phyloP scores from a whole-genome alignment of 2,888 invertebrate genomes.

The Abrostola triplasia region DNA sequence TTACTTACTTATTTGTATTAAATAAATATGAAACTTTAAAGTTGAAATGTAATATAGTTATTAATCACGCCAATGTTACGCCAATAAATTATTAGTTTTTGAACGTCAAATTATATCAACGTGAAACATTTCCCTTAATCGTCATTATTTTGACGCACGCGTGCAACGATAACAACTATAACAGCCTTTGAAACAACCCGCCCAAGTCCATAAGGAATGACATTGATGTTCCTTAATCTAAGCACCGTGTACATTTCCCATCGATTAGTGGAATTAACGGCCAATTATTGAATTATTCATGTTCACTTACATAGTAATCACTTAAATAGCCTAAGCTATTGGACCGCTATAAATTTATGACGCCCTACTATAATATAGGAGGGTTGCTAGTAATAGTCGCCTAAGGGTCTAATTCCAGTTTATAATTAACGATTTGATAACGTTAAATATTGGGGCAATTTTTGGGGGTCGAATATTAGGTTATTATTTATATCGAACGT shows the following conservation, averaged over 20 bases:
- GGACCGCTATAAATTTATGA: constrained; percentile 61
- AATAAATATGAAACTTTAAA: too few species aligned
- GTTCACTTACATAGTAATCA: constrained; percentile 54
- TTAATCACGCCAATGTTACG: too few species aligned
- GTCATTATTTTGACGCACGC: too few species aligned
- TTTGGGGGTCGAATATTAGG: too few species aligned
- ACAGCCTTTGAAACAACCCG: too few species aligned
- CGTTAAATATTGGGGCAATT: neutral
- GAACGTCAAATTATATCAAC: too few species aligned
- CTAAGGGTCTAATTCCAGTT: constrained; percentile 48
- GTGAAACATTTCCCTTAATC: too few species aligned
- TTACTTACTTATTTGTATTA: too few species aligned
- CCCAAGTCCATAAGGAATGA: constrained; percentile 2
- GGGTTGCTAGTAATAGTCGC: constrained; percentile 43
- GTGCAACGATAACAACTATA: too few species aligned
- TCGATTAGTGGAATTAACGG: constrained; percentile 53
- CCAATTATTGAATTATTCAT: constrained; percentile 64
- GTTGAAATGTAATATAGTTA: too few species aligned
- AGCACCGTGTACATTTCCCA: constrained; percentile 21
- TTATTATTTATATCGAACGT: too few species aligned
- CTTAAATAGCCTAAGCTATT: constrained; percentile 56
- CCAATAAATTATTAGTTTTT: too few species aligned
- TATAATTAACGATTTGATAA: constrained; percentile 36
- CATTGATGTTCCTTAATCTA: constrained; percentile 26
- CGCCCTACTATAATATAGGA: constrained; percentile 55